These are phyloP conservation scores for Apistogramma diplotaenia DNA, from an alignment of 2,113 vertebrate genomes.

Conservation along the genomic window DNA sequence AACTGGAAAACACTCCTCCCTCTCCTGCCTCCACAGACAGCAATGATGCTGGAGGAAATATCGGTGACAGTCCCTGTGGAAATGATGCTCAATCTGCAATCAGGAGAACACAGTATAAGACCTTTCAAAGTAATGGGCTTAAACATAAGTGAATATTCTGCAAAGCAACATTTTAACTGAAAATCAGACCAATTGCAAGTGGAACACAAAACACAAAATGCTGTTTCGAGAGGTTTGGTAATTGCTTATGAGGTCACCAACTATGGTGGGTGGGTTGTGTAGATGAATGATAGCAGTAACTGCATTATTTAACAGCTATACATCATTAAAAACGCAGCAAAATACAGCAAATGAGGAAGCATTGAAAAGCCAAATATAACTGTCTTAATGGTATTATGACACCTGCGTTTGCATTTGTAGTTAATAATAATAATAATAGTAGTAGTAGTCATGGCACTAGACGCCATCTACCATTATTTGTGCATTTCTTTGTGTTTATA, in stretches of 20 bases:
- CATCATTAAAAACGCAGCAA: not conserved
- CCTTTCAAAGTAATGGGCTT: accelerated
- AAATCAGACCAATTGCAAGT: not conserved
- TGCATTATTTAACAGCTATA: not conserved
- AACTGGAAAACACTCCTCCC: not conserved
- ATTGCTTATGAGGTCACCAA: not conserved
- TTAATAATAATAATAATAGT: not conserved
- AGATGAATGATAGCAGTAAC: not conserved
- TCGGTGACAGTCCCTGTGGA: not conserved
- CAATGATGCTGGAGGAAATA: not conserved
- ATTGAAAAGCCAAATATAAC: not conserved
- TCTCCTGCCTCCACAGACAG: not conserved
- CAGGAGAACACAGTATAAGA: not conserved
- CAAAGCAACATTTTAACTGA: not conserved
- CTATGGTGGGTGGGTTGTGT: not conserved
- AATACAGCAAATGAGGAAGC: not conserved
- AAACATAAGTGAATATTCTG: not conserved
- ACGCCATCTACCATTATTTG: not conserved
- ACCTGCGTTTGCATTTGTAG: too few relatives aligned
- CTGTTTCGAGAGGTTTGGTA: not conserved
- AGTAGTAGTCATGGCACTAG: not conserved
- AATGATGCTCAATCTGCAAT: not conserved
- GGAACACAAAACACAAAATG: not conserved
- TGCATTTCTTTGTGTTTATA: accelerated
- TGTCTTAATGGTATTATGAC: not conserved